phyloP scores from a whole-genome alignment of 2,113 vertebrate species.

The Oplegnathus fasciatus region DNA sequence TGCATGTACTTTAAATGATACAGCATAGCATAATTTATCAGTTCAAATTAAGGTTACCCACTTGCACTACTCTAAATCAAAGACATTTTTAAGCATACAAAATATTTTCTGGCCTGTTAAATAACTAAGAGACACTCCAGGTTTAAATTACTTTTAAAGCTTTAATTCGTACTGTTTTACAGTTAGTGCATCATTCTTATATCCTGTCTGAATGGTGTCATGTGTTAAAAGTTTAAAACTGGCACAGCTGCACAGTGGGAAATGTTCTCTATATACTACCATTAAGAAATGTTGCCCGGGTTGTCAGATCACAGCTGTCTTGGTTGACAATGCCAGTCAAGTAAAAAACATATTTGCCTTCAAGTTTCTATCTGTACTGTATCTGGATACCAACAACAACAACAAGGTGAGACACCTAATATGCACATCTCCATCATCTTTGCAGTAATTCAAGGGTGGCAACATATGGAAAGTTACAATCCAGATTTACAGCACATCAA shows the following conservation, averaged over 20 bases:
- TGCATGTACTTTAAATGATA: constrained; percentile 12
- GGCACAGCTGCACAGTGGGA: not conserved
- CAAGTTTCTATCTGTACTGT: no score
- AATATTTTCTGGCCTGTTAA: not conserved
- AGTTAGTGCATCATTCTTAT: not conserved
- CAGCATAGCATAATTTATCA: not conserved
- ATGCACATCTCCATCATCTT: not conserved
- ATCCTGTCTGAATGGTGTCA: not conserved
- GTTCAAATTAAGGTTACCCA: constrained; percentile 21
- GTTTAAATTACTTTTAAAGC: not conserved
- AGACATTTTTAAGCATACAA: not conserved
- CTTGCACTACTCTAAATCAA: not conserved
- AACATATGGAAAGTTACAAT: not conserved
- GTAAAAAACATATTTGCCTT: not conserved
- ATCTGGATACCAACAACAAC: not conserved
- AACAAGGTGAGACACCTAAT: not conserved
- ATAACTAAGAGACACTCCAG: not conserved
- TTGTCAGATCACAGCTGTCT: not conserved
- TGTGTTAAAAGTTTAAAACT: not conserved
- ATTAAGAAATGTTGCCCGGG: not conserved
- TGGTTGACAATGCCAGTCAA: not conserved
- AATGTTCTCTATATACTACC: not conserved
- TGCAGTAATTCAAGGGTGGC: not conserved
- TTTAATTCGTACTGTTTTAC: not conserved
- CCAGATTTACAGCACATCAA: not conserved